These are phyloP conservation scores for Grammomys surdaster DNA, from an alignment of 2,113 vertebrate species.

Conservation along the genomic window DNA sequence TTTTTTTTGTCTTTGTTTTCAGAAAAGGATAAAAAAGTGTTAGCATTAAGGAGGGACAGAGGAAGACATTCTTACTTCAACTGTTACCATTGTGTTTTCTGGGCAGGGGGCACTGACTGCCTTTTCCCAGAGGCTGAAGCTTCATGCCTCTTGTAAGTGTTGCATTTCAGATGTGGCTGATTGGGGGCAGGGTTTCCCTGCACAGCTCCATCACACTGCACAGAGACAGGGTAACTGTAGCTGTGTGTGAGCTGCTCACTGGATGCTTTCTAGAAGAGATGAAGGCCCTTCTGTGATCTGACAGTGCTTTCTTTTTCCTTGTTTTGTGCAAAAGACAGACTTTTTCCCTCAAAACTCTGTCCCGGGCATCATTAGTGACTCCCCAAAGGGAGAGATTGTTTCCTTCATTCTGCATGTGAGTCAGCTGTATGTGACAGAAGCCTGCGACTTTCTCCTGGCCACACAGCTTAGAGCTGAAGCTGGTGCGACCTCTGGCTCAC, in stretches of 20 bases:
- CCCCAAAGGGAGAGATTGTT: background rate
- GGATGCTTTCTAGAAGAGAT: background rate
- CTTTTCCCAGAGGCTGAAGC: background rate
- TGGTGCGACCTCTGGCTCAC: background rate
- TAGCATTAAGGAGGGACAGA: background rate
- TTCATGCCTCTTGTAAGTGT: background rate
- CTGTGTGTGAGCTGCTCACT: accelerated
- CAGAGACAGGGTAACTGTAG: accelerated
- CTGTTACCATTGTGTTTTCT: background rate
- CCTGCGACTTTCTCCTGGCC: too few relatives aligned
- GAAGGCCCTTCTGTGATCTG: background rate
- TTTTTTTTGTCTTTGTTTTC: conserved; percentile 29
- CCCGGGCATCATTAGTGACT: background rate
- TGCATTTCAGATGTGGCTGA: background rate
- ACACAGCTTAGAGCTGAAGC: background rate
- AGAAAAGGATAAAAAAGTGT: conserved; percentile 2
- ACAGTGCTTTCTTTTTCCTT: background rate
- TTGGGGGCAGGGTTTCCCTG: background rate
- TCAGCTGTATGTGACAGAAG: background rate
- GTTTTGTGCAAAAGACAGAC: conserved; percentile 13
- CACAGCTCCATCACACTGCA: background rate
- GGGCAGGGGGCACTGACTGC: background rate
- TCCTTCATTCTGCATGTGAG: background rate
- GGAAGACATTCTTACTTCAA: background rate
- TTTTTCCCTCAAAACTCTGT: background rate